Evolutionary conservation across 2,797 vertebrate species (phyloP), one percentile per base, ranked within the genome.

Genomic region (Chelmon rostratus): DNA sequence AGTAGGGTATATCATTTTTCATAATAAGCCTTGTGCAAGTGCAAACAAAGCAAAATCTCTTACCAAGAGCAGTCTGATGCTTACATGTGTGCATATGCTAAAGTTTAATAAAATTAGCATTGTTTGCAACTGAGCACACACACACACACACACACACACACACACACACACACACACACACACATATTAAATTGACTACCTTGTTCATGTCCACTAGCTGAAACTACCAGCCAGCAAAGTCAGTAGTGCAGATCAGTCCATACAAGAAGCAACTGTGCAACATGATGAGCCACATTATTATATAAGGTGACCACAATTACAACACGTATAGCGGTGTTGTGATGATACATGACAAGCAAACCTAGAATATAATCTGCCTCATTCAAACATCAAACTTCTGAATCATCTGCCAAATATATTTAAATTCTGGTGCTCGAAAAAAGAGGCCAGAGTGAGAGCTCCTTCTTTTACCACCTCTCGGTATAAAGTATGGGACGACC

Each of bases 371-470:
- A 11, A 16, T 54, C 37, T 28, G 3, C 6, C 16, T 19, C 44
- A 59, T 12, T 38, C 18, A 37, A 38, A 37, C 18, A 4, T 37
- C 7, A 21, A 5, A n/a, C 40, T 62, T 35, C 56, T 33, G 2
- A 33, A 23, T 46, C n/a, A 23, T 9, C 56, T 12, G 3, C 1
- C 6, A 25, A 61, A 71, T 19, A 37, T 37, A 16, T 19, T 35
- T 37, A 5, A 12, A 7, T 23, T 15, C 6, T 52, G 4, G 18
- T 57, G 15, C 5, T 8, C 5, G 9, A 11, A 64, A 74, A 78
- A 83, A 0, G 1, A 8, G 1, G 23, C 16, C 40, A 58, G 74
- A 88, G 91, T 88, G 78, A 79, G 79, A 68, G 2, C 33, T 91
- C 83, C 3, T 8, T 16, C 0, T 53, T 33, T 23, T 19, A 21